Percentiles rank a stretch among this genome's conserved stretches.
Conservation (phyloP, 1,140 invertebrate species). For the Drosophila pallidifrons region DNA sequence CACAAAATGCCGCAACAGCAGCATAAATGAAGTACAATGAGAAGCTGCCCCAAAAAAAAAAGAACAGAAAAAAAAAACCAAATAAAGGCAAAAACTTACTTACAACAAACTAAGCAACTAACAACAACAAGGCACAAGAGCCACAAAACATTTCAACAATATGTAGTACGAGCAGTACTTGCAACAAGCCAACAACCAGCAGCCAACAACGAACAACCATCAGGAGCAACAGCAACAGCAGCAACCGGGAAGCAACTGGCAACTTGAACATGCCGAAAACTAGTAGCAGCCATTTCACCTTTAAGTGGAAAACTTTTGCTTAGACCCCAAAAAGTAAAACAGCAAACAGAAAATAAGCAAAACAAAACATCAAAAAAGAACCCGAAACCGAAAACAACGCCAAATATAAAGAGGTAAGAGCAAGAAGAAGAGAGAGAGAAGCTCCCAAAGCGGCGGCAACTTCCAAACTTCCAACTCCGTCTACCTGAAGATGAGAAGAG, state of each 20-base stretch:
- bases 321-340: slow-evolving; percentile 14
- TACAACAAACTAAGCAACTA: slow-evolving; percentile 44
- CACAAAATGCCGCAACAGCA: slow-evolving; percentile 27
- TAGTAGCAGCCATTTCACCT: slow-evolving; percentile 49
- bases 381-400: slow-evolving; percentile 14
- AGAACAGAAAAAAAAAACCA: not conserved
- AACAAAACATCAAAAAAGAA: not conserved
- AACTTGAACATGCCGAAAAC: slow-evolving; percentile 29
- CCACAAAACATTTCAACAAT: slow-evolving; percentile 48
- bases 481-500: slow-evolving; percentile 32
- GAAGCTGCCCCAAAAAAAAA: slow-evolving; percentile 1
- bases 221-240: not conserved
- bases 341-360: slow-evolving; percentile 12
- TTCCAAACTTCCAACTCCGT: not conserved
- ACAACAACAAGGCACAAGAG: slow-evolving; percentile 32
- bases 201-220: too few relatives aligned
- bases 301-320: slow-evolving; percentile 53
- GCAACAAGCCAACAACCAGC: slow-evolving; percentile 25
- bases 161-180: slow-evolving; percentile 35
- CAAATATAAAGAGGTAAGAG: slow-evolving; percentile 12
- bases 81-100: slow-evolving; percentile 36
- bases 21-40: slow-evolving; percentile 36
- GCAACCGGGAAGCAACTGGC: slow-evolving; percentile 13
- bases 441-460: slow-evolving; percentile 3
- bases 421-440: not conserved